These are phyloP conservation scores for Drosophila bunnanda DNA, from an alignment of 2,888 invertebrate species.

Conservation along the genomic window DNA sequence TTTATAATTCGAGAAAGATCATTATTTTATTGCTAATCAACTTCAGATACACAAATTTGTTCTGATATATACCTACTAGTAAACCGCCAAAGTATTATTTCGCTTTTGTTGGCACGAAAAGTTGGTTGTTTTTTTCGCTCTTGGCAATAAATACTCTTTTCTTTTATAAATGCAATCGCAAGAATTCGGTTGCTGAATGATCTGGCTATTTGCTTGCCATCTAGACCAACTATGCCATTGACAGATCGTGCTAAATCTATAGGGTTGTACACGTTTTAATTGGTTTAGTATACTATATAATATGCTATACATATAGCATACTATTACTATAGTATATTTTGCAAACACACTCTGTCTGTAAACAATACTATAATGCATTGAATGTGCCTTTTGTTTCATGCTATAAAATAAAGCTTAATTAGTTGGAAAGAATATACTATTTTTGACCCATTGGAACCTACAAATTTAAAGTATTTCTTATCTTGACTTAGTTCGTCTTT, in stretches of 20 bases:
- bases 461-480: no score
- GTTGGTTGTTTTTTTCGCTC: conserved; percentile 4
- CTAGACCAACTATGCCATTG: conserved; percentile 14
- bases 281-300: no score
- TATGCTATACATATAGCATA: no score
- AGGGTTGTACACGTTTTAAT: neutral
- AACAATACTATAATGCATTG: neutral
- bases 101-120: conserved; percentile 11
- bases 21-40: neutral
- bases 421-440: no score
- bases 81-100: neutral
- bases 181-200: conserved; percentile 26
- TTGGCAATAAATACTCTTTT: neutral
- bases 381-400: neutral
- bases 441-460: no score
- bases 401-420: neutral
- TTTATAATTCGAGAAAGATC: neutral
- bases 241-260: conserved; percentile 20
- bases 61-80: neutral
- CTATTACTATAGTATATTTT: neutral
- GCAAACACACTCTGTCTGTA: neutral
- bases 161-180: conserved; percentile 1
- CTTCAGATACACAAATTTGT: neutral
- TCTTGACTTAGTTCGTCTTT: no score
- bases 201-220: neutral